These are phyloP conservation scores for Vicugna pacos DNA, from an alignment of 2,113 vertebrate species.

Conservation along the genomic window DNA sequence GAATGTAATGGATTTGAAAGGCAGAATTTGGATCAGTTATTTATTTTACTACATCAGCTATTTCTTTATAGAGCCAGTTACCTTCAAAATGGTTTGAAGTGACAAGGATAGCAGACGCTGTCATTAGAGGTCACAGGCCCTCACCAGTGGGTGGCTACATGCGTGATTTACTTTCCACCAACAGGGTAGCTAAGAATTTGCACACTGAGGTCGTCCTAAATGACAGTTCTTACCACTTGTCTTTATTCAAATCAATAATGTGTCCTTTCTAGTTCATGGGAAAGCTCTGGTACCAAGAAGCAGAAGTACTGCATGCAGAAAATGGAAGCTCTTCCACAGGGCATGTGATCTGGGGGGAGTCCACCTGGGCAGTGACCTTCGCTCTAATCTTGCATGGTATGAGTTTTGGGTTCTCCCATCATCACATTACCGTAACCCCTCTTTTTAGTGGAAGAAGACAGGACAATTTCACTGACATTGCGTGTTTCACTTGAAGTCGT, in stretches of 20 bases:
- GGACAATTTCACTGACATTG: neutral
- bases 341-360: rapidly evolving
- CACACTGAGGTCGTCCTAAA: rapidly evolving
- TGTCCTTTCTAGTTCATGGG: neutral
- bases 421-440: neutral
- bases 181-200: neutral
- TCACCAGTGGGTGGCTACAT: rapidly evolving
- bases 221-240: neutral
- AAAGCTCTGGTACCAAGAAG: neutral
- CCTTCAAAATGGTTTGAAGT: neutral
- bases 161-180: rapidly evolving
- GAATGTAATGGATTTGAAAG: neutral
- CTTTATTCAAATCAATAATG: neutral
- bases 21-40: neutral
- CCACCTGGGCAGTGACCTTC: too few relatives aligned
- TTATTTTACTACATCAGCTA: neutral
- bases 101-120: neutral
- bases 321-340: neutral
- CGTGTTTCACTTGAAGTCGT: neutral
- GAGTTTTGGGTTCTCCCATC: neutral
- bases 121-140: neutral
- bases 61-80: neutral
- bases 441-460: neutral
- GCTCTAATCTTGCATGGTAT: neutral
- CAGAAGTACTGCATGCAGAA: neutral